Conservation (phyloP, 2,113 vertebrate species). For the Dromaius novaehollandiae region DNA sequence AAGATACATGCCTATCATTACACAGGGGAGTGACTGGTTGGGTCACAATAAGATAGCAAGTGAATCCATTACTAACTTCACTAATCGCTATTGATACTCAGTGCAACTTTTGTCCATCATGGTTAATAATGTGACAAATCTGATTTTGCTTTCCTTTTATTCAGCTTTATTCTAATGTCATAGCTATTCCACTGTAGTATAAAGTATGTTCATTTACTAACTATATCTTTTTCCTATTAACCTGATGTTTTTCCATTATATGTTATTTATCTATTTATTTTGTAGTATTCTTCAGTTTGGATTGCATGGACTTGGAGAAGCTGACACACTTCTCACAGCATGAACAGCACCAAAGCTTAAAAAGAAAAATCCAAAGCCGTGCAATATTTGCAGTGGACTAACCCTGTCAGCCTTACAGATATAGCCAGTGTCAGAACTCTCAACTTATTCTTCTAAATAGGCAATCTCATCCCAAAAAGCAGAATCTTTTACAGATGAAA, state of each 20-base stretch:
- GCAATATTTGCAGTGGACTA: not conserved
- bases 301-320: not conserved
- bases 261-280: not conserved
- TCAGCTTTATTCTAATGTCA: not conserved
- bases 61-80: not conserved
- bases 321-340: accelerated
- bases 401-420: not conserved
- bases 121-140: not conserved
- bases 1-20: not conserved
- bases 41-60: not conserved
- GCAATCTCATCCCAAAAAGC: no score
- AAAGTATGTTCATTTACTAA: not conserved
- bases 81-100: not conserved
- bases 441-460: not conserved
- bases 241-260: not conserved
- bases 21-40: not conserved
- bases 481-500: not conserved
- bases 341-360: not conserved
- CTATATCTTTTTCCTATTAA: not conserved
- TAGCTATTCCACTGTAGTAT: not conserved
- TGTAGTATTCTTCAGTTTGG: not conserved
- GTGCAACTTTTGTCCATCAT: not conserved
- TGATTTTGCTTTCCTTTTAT: not conserved
- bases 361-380: not conserved
- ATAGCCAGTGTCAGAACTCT: not conserved